Conservation (phyloP, 2,797 vertebrate species). For the Sebastes diploproa region DNA sequence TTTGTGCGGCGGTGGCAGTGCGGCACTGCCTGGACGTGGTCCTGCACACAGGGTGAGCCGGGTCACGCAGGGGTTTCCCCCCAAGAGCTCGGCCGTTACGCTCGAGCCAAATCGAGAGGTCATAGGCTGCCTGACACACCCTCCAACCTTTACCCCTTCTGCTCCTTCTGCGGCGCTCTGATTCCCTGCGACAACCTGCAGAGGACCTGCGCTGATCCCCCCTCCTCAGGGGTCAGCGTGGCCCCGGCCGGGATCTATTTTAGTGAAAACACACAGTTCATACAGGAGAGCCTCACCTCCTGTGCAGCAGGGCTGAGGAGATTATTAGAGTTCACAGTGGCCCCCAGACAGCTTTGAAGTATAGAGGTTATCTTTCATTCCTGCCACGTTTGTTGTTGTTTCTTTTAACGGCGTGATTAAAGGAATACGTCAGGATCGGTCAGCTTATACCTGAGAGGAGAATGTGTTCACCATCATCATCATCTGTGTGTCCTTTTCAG, state of each 20-base stretch:
- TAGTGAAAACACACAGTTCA: constrained; percentile 70
- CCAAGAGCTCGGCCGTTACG: constrained; percentile 49
- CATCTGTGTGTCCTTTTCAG: not conserved
- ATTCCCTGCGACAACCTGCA: constrained; percentile 68
- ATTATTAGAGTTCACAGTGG: constrained; percentile 42
- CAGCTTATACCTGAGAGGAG: not conserved
- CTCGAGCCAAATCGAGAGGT: constrained; percentile 67
- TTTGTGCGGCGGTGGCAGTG: not conserved
- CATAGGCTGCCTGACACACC: constrained; percentile 70
- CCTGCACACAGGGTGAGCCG: constrained; percentile 24
- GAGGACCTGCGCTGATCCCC: constrained; percentile 51
- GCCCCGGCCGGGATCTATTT: constrained; percentile 58
- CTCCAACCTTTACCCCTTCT: constrained; percentile 65
- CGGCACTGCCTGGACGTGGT: constrained; percentile 30
- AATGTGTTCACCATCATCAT: not conserved
- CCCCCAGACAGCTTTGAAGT: constrained; percentile 65
- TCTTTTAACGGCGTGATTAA: constrained; percentile 41
- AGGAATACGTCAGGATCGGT: constrained; percentile 14
- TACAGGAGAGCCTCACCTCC: constrained; percentile 46
- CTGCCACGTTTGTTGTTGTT: constrained; percentile 51
- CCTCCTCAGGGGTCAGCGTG: constrained; percentile 59
- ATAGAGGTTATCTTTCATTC: constrained; percentile 54
- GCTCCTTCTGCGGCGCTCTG: constrained; percentile 36
- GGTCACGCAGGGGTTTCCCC: constrained; percentile 62
- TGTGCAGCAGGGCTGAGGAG: constrained; percentile 34